Evolutionary conservation across 2,113 vertebrate genomes (phyloP).

Genomic region (Trogon melanurus): DNA sequence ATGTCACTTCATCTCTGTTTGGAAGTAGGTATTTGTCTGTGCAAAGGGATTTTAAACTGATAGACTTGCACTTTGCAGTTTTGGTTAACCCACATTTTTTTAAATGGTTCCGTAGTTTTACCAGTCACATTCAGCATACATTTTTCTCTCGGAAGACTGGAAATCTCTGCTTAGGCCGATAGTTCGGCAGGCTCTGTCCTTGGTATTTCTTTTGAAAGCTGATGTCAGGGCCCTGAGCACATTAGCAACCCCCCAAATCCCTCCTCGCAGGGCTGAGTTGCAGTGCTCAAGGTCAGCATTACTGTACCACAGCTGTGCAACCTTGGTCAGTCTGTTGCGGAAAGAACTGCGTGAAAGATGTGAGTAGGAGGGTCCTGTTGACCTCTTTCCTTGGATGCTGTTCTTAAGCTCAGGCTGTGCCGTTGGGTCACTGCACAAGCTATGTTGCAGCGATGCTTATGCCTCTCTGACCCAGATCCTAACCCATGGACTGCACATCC

Average conservation of each 20-base stretch:
- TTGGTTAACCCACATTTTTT: not conserved
- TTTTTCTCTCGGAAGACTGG: not conserved
- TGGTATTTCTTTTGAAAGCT: not conserved
- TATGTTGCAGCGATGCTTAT: rapidly evolving
- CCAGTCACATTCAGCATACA: rapidly evolving
- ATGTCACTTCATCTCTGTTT: rapidly evolving
- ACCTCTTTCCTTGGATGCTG: not conserved
- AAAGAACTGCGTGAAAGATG: not conserved
- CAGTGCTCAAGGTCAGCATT: not conserved
- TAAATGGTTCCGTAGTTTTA: not conserved
- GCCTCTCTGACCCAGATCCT: not conserved
- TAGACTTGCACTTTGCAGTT: not conserved
- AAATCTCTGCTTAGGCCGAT: not conserved
- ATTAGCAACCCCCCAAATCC: too few relatives aligned
- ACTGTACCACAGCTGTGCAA: not conserved
- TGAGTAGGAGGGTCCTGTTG: rapidly evolving
- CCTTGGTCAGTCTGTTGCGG: not conserved
- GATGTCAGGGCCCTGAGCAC: not conserved
- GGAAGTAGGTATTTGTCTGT: not conserved
- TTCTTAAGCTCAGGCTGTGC: not conserved
- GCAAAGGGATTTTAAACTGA: not conserved
- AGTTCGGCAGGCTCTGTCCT: constrained; percentile 1
- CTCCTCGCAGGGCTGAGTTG: not conserved
- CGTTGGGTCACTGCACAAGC: not conserved
- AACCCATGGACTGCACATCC: rapidly evolving